Evolutionary conservation across 2,113 vertebrate species (phyloP), one percentile per base, ranked within the genome.

Genomic region (Struthio camelus): DNA sequence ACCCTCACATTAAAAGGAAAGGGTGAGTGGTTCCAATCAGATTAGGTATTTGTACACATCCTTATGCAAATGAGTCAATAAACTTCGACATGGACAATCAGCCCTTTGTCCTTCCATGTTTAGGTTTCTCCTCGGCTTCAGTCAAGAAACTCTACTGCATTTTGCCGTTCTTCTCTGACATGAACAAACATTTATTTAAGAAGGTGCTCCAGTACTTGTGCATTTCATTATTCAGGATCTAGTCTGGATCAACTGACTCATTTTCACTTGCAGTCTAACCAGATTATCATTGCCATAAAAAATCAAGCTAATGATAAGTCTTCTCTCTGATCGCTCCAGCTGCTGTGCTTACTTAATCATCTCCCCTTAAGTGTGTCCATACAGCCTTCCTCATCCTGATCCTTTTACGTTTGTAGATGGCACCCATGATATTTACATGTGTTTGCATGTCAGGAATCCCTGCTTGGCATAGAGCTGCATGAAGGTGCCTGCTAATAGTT

Each of bases 361-460:
- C 85, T 28, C 38, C 24, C n/a, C 79, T 71, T 64, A 96, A 95
- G 20, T 88, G 64, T 0, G 1, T 91, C 89, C 85, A 53, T 78
- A 59, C 72, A 78, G 16, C 64, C 34, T 93, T 90, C 81, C 50
- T 94, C 66, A 94, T 94, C 38, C 81, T 42, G 53, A 79, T 77
- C 46, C 67, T 95, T 95, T 80, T 80, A 78, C 28, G 3, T 83
- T 94, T 91, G 64, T 84, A 91, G 91, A 95, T 90, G 89, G 93
- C 81, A 95, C 16, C 90, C 54, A 85, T 67, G 87, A 70, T 95
- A 95, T 87, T 94, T 96, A 78, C 86, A 80, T 95, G 87, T 94
- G 69, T 91, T 93, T 97, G 67, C 95, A 93, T 86, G 97, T 93
- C 94, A 97, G 72, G 93, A 97, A 96, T 95, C 89, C 42, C 76